Conservation (phyloP, 2,113 vertebrate genomes). For the Oostethus manadensis region DNA sequence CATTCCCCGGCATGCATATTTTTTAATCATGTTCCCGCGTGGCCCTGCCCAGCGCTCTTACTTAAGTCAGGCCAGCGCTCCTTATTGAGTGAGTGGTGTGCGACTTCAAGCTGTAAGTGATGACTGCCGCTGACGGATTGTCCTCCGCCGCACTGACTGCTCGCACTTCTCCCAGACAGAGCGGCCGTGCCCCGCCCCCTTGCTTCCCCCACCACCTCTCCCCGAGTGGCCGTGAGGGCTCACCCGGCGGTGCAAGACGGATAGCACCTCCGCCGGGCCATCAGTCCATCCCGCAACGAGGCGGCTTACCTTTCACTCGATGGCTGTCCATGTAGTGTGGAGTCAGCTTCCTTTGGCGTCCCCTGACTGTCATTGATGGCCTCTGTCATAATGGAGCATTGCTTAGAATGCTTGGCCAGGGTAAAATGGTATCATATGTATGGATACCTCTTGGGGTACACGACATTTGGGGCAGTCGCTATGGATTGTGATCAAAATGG, state of each 20-base stretch:
- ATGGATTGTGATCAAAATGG: too few relatives aligned
- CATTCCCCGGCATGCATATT: constrained; percentile 52
- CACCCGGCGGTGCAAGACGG: constrained; percentile 58
- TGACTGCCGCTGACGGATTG: constrained; percentile 66
- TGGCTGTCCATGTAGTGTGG: background rate
- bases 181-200: constrained; percentile 43
- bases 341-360: constrained; percentile 18
- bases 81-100: constrained; percentile 59
- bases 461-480: too few relatives aligned
- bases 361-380: constrained; percentile 1
- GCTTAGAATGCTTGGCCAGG: background rate
- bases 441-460: too few relatives aligned
- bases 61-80: constrained; percentile 44
- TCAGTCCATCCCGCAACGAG: constrained; percentile 52
- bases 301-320: constrained; percentile 42
- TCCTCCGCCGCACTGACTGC: constrained; percentile 47
- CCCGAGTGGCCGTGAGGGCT: constrained; percentile 63
- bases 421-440: background rate
- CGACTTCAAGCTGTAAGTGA: constrained; percentile 59
- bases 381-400: background rate
- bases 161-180: constrained; percentile 56
- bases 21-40: constrained; percentile 58
- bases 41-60: constrained; percentile 45
- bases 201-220: constrained; percentile 40
- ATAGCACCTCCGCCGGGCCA: constrained; percentile 56